Conservation (phyloP, 1,140 invertebrate species). For the Platyura marginata region DNA sequence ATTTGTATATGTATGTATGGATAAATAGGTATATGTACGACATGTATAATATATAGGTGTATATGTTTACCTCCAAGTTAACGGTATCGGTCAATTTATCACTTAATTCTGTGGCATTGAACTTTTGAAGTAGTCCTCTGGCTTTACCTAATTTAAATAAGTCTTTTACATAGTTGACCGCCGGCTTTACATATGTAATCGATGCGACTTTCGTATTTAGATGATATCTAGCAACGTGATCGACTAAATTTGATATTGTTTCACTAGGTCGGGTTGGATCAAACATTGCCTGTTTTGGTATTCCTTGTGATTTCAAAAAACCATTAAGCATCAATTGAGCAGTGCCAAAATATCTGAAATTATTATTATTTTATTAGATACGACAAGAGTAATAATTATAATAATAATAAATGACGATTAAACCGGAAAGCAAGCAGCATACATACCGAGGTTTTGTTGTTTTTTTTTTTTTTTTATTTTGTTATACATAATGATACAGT, state of each 20-base stretch:
- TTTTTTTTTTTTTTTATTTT: no score
- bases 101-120: slow-evolving; percentile 43
- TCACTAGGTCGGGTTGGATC: slow-evolving; percentile 45
- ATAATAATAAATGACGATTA: no score
- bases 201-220: slow-evolving; percentile 52
- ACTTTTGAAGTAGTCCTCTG: slow-evolving; percentile 33
- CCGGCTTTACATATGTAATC: slow-evolving; percentile 50
- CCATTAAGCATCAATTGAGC: slow-evolving; percentile 52
- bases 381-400: no score
- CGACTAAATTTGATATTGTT: slow-evolving; percentile 41
- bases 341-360: slow-evolving; percentile 45
- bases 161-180: slow-evolving; percentile 48
- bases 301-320: slow-evolving; percentile 53
- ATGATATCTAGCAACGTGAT: slow-evolving; percentile 46
- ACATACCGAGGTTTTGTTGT: no score
- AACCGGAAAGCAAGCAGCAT: no score
- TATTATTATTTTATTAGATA: no score
- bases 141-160: slow-evolving; percentile 43
- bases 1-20: no score
- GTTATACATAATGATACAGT: no score
- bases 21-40: no score
- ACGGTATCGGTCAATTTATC: slow-evolving; percentile 55
- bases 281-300: slow-evolving; percentile 48
- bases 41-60: no score
- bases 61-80: slow-evolving; percentile 39